Evolutionary conservation across 2,113 vertebrate species (phyloP), one percentile per base, ranked within the genome.

Genomic region (Oncorhynchus keta): DNA sequence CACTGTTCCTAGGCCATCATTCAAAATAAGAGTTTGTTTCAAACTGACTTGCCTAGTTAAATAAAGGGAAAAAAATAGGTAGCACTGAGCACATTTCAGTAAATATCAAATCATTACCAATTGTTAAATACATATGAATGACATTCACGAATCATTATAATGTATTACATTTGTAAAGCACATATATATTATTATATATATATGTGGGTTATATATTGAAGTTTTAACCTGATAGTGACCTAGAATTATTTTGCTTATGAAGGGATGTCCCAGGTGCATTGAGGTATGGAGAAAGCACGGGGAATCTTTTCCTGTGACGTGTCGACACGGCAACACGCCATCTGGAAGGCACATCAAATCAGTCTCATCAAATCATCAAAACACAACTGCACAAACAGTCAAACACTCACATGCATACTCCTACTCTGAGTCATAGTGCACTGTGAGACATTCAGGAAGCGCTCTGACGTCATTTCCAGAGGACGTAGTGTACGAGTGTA

Each of bases 401-500:
- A 11, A 72, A 77, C 32, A 74, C 39, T 74, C 61, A 45, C 70
- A 48, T 45, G 77, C 82, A 83, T 81, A 70, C 24, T 81, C 30
- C 0, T 39, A 64, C 30, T 65, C 75, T 90, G 82, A 85, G 66
- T 90, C 84, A 90, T 16, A 51, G 74, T 70, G 69, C 18, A 57
- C 55, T 20, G 4, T 57, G 16, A 57, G 55, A 57, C 55, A 20
- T 20, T 14, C 14, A 57, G 55, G 55, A 57, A n/a, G 8, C 2
- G 59, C 59, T 62, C 59, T 62, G 59, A n/a, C 59, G n/a, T 62
- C 22, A 24, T 62, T 62, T 62, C 18, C n/a, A 22, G 59, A 62
- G 59, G 59, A 62, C 8, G n/a, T 62, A 62, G n/a, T 55, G 51
- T 1, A 55, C 3, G 4, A 45, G 16, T 1, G 51, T 55, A 18